These are phyloP conservation scores for Bucco capensis DNA, from an alignment of 2,113 vertebrate genomes.

Conservation along the genomic window DNA sequence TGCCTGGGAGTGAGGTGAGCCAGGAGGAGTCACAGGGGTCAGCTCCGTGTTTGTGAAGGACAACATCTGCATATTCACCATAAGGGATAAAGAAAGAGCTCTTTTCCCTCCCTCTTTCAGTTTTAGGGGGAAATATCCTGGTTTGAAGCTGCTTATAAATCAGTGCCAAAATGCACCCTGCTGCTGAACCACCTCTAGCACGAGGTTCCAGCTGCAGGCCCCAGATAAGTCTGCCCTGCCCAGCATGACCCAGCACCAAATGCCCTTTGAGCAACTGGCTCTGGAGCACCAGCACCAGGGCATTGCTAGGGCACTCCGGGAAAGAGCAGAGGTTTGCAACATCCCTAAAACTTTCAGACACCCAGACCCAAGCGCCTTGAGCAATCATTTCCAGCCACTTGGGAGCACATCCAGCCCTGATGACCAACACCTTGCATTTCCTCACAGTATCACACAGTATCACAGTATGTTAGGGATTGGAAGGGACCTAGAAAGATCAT, in stretches of 20 bases:
- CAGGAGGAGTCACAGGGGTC: neutral
- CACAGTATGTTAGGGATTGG: too few relatives aligned
- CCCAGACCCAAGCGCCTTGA: neutral
- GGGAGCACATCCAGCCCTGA: neutral
- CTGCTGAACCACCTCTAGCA: neutral
- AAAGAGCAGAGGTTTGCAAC: neutral
- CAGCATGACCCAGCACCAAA: neutral
- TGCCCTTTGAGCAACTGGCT: neutral
- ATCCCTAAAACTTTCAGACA: neutral
- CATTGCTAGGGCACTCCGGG: neutral
- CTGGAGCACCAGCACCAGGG: neutral
- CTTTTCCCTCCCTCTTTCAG: neutral
- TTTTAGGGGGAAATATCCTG: neutral
- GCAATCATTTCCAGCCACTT: neutral
- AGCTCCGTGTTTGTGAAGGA: neutral
- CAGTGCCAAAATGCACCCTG: neutral
- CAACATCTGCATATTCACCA: accelerated
- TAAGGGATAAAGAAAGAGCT: neutral
- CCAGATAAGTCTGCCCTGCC: neutral
- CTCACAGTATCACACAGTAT: too few relatives aligned
- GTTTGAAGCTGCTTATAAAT: neutral
- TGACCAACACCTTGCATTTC: too few relatives aligned
- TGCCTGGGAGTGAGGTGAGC: accelerated
- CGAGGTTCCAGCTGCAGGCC: neutral
- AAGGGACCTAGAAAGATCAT: too few relatives aligned